A percentile compares a stretch with the other conserved stretches of the same genome.
Evolutionary conservation across 2,113 vertebrate genomes (phyloP).

Genomic region (Rhodinocichla rosea): DNA sequence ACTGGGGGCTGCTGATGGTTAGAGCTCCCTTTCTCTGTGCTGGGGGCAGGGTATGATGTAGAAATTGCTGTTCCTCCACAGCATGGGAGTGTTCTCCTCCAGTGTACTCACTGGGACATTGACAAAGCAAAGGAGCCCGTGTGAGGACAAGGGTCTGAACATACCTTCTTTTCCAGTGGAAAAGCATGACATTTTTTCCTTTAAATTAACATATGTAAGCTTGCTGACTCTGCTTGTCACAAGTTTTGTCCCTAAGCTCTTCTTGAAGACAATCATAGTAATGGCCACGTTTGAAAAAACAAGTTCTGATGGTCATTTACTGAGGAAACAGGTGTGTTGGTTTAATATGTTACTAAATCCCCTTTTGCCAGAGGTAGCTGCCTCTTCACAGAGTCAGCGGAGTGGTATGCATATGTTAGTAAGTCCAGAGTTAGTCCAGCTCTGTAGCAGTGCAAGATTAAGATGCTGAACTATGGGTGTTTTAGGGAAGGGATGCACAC

Average conservation of each 20-base stretch:
- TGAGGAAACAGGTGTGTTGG: conserved; percentile 18
- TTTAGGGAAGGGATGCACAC: not conserved
- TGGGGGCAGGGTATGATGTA: not conserved
- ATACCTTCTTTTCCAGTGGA: not conserved
- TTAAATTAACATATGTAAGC: not conserved
- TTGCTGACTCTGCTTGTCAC: not conserved
- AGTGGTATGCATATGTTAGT: not conserved
- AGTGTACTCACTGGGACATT: not conserved
- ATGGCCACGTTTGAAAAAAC: not conserved
- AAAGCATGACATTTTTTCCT: not conserved
- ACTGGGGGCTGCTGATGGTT: not conserved
- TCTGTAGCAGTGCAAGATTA: not conserved
- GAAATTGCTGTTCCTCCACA: not conserved
- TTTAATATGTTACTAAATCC: conserved; percentile 47
- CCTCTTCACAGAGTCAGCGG: not conserved
- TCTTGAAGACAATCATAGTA: not conserved
- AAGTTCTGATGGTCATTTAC: not conserved
- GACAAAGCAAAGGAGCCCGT: not conserved
- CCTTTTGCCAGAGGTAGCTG: not conserved
- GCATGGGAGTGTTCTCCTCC: not conserved
- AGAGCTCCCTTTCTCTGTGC: not conserved
- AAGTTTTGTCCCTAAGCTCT: not conserved
- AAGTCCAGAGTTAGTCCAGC: not conserved
- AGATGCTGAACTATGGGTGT: not conserved
- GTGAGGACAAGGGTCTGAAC: not conserved